Evolutionary conservation across 1,140 invertebrate species (phyloP).

Genomic region (Aphaenogaster rudis): DNA sequence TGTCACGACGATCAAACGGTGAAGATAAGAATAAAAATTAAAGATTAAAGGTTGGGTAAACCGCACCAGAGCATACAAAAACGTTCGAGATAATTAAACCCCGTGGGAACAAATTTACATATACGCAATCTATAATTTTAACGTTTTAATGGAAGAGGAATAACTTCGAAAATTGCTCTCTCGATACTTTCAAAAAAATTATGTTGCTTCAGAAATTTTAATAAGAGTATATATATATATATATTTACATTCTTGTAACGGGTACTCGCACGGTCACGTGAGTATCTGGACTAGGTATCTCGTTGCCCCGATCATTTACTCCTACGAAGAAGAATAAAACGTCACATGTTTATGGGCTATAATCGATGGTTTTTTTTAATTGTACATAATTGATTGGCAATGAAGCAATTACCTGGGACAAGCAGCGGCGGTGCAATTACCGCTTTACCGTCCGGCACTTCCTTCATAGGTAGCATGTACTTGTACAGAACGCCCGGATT

Average conservation of each 20-base stretch:
- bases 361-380: slow-evolving; percentile 40
- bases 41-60: background rate
- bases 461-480: slow-evolving; percentile 89
- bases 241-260: slow-evolving; percentile 77
- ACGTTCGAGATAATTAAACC: slow-evolving; percentile 6
- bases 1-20: background rate
- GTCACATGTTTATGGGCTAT: slow-evolving; percentile 12
- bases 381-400: slow-evolving; percentile 15
- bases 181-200: background rate
- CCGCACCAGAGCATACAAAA: background rate
- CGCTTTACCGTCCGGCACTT: slow-evolving; percentile 73
- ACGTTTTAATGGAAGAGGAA: background rate
- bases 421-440: slow-evolving; percentile 78
- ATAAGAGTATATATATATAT: background rate
- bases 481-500: slow-evolving; percentile 96
- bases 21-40: slow-evolving; percentile 18
- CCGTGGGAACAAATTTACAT: background rate
- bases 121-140: background rate
- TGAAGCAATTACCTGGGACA: slow-evolving; percentile 76
- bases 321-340: slow-evolving; percentile 67
- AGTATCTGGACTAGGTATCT: slow-evolving; percentile 78
- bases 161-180: background rate
- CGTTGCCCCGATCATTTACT: slow-evolving; percentile 78
- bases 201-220: background rate
- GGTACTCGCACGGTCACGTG: slow-evolving; percentile 68